Evolutionary conservation across 2,797 vertebrate genomes (phyloP).

Genomic region (Botia kubotai): DNA sequence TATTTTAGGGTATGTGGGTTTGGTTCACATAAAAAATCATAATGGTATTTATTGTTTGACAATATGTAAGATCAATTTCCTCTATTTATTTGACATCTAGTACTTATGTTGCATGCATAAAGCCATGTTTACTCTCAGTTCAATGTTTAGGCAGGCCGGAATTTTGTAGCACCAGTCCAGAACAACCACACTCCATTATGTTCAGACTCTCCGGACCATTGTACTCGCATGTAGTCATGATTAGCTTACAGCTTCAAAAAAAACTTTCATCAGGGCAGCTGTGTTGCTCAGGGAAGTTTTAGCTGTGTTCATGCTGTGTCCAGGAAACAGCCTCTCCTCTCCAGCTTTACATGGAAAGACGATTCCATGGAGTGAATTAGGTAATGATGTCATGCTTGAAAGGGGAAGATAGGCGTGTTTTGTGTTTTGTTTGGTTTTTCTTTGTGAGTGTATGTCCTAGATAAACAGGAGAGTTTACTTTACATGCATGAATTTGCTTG

Average conservation of each 20-base stretch:
- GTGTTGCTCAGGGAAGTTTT: conserved; percentile 13
- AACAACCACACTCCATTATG: neutral
- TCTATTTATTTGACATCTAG: neutral
- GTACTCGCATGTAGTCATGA: neutral
- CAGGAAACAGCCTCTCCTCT: conserved; percentile 19
- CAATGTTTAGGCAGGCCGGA: neutral
- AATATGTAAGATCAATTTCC: too few relatives aligned
- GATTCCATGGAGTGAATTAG: conserved; percentile 23
- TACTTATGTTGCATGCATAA: neutral
- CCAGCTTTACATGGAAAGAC: conserved; percentile 50
- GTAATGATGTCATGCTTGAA: conserved; percentile 10
- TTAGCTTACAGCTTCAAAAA: neutral
- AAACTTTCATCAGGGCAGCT: neutral
- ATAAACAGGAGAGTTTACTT: neutral
- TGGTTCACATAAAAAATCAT: too few relatives aligned
- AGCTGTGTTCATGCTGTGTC: conserved; percentile 12
- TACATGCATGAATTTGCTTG: neutral
- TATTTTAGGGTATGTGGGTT: too few relatives aligned
- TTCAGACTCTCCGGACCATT: neutral
- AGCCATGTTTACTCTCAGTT: conserved; percentile 10
- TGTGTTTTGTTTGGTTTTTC: neutral
- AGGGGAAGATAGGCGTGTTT: neutral
- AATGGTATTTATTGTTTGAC: too few relatives aligned
- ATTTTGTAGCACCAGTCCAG: conserved; percentile 4
- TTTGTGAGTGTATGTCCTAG: too few relatives aligned